A percentile compares a stretch with the other conserved stretches of the same genome.
These are phyloP conservation scores for Papilio polytes DNA, from an alignment of 1,140 invertebrate genomes.

Conservation along the genomic window DNA sequence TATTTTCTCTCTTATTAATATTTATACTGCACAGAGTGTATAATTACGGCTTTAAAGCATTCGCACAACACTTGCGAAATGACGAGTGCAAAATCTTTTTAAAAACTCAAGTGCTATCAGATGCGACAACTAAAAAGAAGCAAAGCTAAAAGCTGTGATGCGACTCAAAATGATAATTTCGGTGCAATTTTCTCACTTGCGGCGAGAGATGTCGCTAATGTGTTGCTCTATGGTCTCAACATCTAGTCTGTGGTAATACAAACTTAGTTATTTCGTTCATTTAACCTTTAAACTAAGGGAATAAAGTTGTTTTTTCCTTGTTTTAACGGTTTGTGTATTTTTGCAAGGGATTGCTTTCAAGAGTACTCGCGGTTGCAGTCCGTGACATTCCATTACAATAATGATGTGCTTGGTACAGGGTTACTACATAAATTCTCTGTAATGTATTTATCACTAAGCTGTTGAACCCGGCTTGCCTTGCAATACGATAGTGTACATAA, in stretches of 20 bases:
- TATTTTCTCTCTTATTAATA: constrained; percentile 8
- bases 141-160: constrained; percentile 56
- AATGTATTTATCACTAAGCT: too few species aligned
- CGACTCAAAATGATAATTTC: constrained; percentile 68
- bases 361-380: constrained; percentile 74
- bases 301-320: constrained; percentile 47
- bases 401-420: constrained; percentile 74
- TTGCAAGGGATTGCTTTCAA: constrained; percentile 61
- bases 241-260: constrained; percentile 61
- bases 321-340: constrained; percentile 34
- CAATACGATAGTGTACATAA: too few species aligned
- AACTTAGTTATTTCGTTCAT: constrained; percentile 48
- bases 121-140: constrained; percentile 43
- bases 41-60: constrained; percentile 32
- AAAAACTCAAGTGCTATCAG: constrained; percentile 33
- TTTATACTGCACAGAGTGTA: constrained; percentile 12
- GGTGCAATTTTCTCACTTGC: constrained; percentile 75
- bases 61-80: constrained; percentile 26
- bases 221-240: constrained; percentile 72
- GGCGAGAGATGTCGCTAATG: constrained; percentile 79
- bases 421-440: constrained; percentile 34
- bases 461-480: too few species aligned
- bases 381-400: constrained; percentile 81
- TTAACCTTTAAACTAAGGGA: constrained; percentile 41
- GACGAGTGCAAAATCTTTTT: constrained; percentile 37